Evolutionary conservation across 2,797 vertebrate species (phyloP).

Genomic region (Vespertilio murinus): DNA sequence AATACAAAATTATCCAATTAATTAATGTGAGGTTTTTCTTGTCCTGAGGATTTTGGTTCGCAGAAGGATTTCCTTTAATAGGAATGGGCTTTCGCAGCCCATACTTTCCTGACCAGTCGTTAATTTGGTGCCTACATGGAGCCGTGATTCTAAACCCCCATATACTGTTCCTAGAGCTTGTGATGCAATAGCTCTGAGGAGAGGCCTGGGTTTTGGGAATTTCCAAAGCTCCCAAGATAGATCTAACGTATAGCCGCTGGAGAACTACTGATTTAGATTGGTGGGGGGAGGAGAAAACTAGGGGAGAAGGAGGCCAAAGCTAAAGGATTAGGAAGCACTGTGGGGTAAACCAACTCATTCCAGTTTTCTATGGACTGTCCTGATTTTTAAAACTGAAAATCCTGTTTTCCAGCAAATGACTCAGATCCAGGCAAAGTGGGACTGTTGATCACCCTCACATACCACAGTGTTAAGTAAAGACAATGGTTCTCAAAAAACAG

Average conservation of each 20-base stretch:
- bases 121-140: not conserved
- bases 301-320: not conserved
- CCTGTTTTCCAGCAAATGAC: not conserved
- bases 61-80: not conserved
- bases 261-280: not conserved
- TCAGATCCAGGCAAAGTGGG: not conserved
- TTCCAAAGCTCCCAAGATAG: not conserved
- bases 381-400: not conserved
- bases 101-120: not conserved
- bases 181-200: not conserved
- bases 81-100: not conserved
- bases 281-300: not conserved
- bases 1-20: not conserved
- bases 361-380: not conserved
- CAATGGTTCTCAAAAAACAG: not conserved
- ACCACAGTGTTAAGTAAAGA: not conserved
- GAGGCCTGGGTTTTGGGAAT: not conserved
- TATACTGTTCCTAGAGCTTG: not conserved
- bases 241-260: not conserved
- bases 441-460: not conserved
- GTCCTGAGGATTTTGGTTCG: not conserved
- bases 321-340: not conserved
- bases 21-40: not conserved
- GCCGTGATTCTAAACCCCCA: not conserved
- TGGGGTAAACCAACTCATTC: not conserved